Evolutionary conservation across 2,888 invertebrate species (phyloP).

Genomic region (Augochlorella aurata): DNA sequence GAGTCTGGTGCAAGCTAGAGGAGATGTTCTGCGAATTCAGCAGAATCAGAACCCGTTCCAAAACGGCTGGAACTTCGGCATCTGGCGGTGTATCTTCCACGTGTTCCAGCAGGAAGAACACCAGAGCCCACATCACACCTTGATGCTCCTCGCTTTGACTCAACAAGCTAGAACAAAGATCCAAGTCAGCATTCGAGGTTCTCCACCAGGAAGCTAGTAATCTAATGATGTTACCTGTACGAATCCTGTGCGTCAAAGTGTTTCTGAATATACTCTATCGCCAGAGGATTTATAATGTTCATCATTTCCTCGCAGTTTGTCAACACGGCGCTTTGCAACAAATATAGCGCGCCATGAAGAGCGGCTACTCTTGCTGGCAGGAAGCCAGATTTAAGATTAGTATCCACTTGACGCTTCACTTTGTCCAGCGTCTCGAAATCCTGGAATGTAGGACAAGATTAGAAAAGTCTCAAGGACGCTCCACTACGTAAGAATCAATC

Average conservation of each 20-base stretch:
- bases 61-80: conserved; percentile 84
- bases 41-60: conserved; percentile 84
- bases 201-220: background rate
- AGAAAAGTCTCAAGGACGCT: background rate
- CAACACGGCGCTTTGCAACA: conserved; percentile 85
- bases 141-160: conserved; percentile 85
- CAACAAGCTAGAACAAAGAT: conserved; percentile 61
- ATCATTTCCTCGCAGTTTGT: conserved; percentile 83
- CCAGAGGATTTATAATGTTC: conserved; percentile 83
- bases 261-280: conserved; percentile 83
- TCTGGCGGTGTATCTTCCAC: conserved; percentile 86
- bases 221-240: conserved; percentile 66
- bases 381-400: conserved; percentile 85
- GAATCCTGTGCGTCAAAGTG: conserved; percentile 80
- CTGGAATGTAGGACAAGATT: conserved; percentile 76
- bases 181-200: background rate
- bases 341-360: conserved; percentile 87
- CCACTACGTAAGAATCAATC: no score
- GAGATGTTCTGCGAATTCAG: conserved; percentile 79
- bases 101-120: conserved; percentile 90
- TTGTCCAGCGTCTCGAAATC: conserved; percentile 85
- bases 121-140: conserved; percentile 88
- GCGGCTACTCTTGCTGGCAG: conserved; percentile 85
- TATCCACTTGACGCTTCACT: conserved; percentile 85
- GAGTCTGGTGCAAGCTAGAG: conserved; percentile 81